phyloP scores from a whole-genome alignment of 2,113 vertebrate species.

The Zapornia atra region DNA sequence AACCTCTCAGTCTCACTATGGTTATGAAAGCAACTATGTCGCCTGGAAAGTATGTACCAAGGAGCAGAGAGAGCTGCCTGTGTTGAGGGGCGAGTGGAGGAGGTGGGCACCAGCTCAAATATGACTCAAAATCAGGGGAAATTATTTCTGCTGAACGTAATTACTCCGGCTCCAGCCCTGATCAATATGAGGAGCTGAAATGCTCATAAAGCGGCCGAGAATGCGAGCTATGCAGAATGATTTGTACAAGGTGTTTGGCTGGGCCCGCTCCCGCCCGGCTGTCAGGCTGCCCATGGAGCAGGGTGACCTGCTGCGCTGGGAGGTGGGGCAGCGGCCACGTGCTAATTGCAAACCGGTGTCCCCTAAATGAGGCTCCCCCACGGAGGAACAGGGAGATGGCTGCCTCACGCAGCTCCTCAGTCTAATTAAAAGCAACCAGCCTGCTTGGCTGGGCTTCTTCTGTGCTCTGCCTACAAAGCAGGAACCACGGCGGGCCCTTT shows the following conservation, averaged over 20 bases:
- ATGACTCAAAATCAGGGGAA: slow-evolving; percentile 71
- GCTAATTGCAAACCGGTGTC: not conserved
- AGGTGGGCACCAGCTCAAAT: slow-evolving; percentile 32
- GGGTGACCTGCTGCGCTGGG: not conserved
- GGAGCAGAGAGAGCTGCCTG: slow-evolving; percentile 27
- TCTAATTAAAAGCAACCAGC: not conserved
- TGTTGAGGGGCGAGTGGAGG: not conserved
- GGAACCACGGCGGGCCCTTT: not conserved
- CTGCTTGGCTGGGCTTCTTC: not conserved
- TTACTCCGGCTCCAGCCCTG: slow-evolving; percentile 70
- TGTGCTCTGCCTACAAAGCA: not conserved
- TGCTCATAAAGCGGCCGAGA: slow-evolving; percentile 48
- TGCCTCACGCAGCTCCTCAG: not conserved
- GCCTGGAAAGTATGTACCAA: slow-evolving; percentile 70
- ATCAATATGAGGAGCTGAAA: slow-evolving; percentile 66
- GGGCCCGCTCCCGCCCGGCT: not conserved
- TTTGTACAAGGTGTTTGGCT: slow-evolving; percentile 68
- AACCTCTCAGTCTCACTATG: not conserved
- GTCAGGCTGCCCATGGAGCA: not conserved
- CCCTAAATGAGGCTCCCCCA: not conserved
- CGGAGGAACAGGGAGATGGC: not conserved
- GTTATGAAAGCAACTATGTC: slow-evolving; percentile 68
- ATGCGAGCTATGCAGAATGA: slow-evolving; percentile 59
- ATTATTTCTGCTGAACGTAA: slow-evolving; percentile 67
- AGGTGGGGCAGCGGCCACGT: not conserved